Evolutionary conservation across 2,797 vertebrate species (phyloP), one percentile per base, ranked within the genome.

Genomic region (Podarcis lilfordi): DNA sequence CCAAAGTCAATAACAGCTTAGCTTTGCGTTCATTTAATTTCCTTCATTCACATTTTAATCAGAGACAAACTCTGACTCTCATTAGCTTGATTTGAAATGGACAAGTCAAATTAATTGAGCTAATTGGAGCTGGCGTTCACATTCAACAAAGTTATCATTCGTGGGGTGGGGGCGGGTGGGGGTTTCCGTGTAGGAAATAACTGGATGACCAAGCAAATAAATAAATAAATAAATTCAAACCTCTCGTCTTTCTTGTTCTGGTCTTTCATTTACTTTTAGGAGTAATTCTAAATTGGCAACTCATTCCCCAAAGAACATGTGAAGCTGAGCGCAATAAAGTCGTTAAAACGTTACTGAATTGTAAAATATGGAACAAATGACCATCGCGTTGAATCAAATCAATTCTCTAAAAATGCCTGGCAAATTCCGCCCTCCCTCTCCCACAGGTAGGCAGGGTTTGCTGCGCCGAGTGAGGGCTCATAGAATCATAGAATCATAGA

Each of bases 41-140:
- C 85, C 83, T 66, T 35, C 77, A 59, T 80, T 80, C 77, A 75
- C 77, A 23, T 85, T 80, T 80, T 80, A 80, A 85, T 89, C 83
- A 75, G 83, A 89, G 77, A 75, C 64, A 71, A 77, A 71, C 77
- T 75, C 68, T 4, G 17, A 37, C 76, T 84, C 77, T 89, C 82
- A 85, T 89, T 89, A 89, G 88, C 83, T 85, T 80, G 88, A 89
- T 89, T 89, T 81, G 83, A 85, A 89, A 89, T 50, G 59, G 88
- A 89, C 77, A 64, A 85, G 88, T 89, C 83, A 89, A 35, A 89
- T 89, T 85, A 89, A 85, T 89, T 85, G 88, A 75, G 83, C 83
- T 89, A 89, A 89, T 89, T 85, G 82, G 80, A 89, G 35, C n/a
- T 81, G 83, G 69, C 88, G 25, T 85, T 66, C 13, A 50, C 43